These are phyloP conservation scores for Forficula auricularia DNA, from an alignment of 1,140 invertebrate species.

Conservation along the genomic window DNA sequence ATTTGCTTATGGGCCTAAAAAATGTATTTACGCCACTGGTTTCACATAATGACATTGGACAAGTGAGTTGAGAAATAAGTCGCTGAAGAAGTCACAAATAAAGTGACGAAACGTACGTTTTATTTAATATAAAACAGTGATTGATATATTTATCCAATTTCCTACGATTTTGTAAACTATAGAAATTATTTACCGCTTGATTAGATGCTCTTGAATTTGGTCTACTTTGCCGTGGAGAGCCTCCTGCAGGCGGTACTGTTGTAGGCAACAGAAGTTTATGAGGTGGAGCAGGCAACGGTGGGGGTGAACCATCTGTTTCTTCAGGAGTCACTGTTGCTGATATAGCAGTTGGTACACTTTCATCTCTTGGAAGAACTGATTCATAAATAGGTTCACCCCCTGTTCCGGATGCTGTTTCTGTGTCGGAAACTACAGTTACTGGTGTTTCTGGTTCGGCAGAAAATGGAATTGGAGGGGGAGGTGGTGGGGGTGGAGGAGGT, in stretches of 20 bases:
- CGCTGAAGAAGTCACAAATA: too few species aligned
- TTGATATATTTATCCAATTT: too few species aligned
- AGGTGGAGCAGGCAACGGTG: constrained; percentile 27
- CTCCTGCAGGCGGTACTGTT: neutral
- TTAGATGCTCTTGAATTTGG: constrained; percentile 23
- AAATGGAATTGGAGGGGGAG: constrained; percentile 21
- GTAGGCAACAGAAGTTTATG: constrained; percentile 17
- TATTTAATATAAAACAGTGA: too few species aligned
- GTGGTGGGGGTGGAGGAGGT: constrained; percentile 46
- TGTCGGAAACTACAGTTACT: constrained; percentile 13
- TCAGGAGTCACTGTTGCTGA: constrained; percentile 25
- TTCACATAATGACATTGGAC: too few species aligned
- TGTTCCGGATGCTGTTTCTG: constrained; percentile 20
- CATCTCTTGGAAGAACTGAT: constrained; percentile 51
- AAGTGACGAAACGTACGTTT: too few species aligned
- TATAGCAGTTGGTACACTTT: constrained; percentile 22
- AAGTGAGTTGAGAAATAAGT: too few species aligned
- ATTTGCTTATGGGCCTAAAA: too few species aligned
- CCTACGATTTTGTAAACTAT: neutral
- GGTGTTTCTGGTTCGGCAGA: constrained; percentile 18
- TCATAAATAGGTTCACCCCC: constrained; percentile 66
- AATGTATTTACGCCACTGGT: too few species aligned
- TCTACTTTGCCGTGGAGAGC: constrained; percentile 26
- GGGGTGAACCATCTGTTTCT: constrained; percentile 31
- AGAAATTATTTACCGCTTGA: neutral